Conservation (phyloP, 2,888 invertebrate genomes). For the Sphaerophoria rueppellii region DNA sequence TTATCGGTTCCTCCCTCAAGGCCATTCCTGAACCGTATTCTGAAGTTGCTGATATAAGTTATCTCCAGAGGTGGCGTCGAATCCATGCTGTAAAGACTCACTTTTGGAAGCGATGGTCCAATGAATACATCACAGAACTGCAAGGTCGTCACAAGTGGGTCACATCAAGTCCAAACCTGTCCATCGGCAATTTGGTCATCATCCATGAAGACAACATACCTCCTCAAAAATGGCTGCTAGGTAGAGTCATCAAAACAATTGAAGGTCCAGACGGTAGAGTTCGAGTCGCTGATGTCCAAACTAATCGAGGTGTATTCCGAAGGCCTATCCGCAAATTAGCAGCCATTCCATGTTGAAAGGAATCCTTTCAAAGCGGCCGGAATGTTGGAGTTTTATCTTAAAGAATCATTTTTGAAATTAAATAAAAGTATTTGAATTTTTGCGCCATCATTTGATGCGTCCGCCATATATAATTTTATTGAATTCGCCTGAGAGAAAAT, state of each 20-base stretch:
- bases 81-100: slow-evolving; percentile 53
- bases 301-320: background rate
- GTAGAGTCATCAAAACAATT: slow-evolving; percentile 4
- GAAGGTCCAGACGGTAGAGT: slow-evolving; percentile 22
- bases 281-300: slow-evolving; percentile 29
- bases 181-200: slow-evolving; percentile 19
- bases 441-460: too few species aligned
- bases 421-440: too few species aligned
- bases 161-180: slow-evolving; percentile 14
- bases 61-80: slow-evolving; percentile 48
- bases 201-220: slow-evolving; percentile 30
- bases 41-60: slow-evolving; percentile 44
- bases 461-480: too few species aligned
- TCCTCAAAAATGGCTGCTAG: slow-evolving; percentile 36
- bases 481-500: too few species aligned
- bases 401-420: too few species aligned
- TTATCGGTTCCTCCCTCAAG: slow-evolving; percentile 35
- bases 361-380: slow-evolving; percentile 19
- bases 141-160: slow-evolving; percentile 28
- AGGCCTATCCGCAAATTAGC: background rate
- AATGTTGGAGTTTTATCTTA: slow-evolving; percentile 30
- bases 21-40: slow-evolving; percentile 26
- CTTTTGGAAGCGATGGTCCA: slow-evolving; percentile 58
- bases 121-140: slow-evolving; percentile 24
- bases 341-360: slow-evolving; percentile 8